phyloP scores from a whole-genome alignment of 2,113 vertebrate species.

The Cryptoleucopteryx plumbea region DNA sequence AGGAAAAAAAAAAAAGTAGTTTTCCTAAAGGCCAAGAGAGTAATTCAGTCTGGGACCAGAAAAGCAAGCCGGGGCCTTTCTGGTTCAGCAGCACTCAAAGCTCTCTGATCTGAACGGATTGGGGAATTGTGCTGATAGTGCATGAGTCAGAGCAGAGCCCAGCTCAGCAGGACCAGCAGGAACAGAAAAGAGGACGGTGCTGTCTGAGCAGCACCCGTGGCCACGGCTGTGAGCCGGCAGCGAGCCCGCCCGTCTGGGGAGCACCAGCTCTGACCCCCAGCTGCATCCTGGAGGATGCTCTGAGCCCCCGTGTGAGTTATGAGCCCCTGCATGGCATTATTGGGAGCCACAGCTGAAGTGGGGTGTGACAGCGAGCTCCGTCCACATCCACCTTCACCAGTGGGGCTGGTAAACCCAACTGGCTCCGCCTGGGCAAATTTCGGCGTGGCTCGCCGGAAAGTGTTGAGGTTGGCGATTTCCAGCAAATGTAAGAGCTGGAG shows the following conservation, averaged over 20 bases:
- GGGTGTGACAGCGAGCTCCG: background rate
- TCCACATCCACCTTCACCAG: background rate
- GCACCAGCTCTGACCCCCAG: fast-evolving
- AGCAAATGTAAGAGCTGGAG: background rate
- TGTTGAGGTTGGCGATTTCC: background rate
- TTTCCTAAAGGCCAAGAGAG: background rate
- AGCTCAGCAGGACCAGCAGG: constrained; percentile 48
- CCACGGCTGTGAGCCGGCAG: background rate
- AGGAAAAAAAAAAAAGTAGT: background rate
- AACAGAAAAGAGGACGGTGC: background rate
- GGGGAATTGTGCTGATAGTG: constrained; percentile 45
- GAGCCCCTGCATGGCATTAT: fast-evolving
- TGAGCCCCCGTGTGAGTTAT: fast-evolving
- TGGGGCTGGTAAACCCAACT: background rate
- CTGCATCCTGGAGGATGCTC: background rate
- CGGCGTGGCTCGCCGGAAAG: fast-evolving
- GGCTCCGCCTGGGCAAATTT: background rate
- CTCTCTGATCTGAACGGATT: constrained; percentile 29
- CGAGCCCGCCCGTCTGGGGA: fast-evolving
- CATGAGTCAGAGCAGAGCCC: constrained; percentile 55
- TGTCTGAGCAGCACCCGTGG: background rate
- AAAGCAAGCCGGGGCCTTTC: constrained; percentile 21
- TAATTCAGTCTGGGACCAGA: constrained; percentile 45
- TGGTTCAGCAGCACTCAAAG: constrained; percentile 57
- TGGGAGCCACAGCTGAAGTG: background rate